Evolutionary conservation across 2,888 invertebrate species (phyloP).

Genomic region (Electrophaes corylata): DNA sequence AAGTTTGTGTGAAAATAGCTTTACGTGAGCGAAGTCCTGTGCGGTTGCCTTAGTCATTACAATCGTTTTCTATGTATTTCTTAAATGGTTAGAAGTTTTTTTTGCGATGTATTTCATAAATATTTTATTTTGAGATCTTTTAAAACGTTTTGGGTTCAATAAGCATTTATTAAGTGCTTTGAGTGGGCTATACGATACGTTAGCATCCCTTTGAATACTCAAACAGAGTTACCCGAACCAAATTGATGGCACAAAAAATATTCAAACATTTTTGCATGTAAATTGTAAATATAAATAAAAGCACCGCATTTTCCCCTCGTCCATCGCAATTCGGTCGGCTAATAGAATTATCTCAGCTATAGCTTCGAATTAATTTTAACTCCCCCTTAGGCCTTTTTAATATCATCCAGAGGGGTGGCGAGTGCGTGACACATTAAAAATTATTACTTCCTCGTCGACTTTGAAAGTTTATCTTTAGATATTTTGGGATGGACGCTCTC

Average conservation of each 20-base stretch:
- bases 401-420: constrained; percentile 51
- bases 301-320: constrained; percentile 39
- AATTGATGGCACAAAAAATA: constrained; percentile 22
- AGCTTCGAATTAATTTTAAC: constrained; percentile 67
- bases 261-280: constrained; percentile 26
- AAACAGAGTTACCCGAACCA: constrained; percentile 37
- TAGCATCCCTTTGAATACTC: constrained; percentile 10
- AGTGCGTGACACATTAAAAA: constrained; percentile 54
- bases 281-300: constrained; percentile 55
- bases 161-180: neutral
- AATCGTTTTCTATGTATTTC: no score
- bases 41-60: no score
- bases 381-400: constrained; percentile 61
- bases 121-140: neutral
- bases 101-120: neutral
- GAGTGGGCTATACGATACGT: constrained; percentile 5
- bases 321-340: constrained; percentile 51
- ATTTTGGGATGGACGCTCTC: constrained; percentile 20
- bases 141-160: neutral
- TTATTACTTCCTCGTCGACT: constrained; percentile 44
- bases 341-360: constrained; percentile 72
- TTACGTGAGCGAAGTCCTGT: no score
- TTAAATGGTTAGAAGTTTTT: neutral
- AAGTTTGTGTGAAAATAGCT: no score
- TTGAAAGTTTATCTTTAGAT: constrained; percentile 39